Percentiles rank a stretch among this genome's conserved stretches.
Conservation (phyloP, 2,113 vertebrate species). For the Petrocephalus microphthalmus region DNA sequence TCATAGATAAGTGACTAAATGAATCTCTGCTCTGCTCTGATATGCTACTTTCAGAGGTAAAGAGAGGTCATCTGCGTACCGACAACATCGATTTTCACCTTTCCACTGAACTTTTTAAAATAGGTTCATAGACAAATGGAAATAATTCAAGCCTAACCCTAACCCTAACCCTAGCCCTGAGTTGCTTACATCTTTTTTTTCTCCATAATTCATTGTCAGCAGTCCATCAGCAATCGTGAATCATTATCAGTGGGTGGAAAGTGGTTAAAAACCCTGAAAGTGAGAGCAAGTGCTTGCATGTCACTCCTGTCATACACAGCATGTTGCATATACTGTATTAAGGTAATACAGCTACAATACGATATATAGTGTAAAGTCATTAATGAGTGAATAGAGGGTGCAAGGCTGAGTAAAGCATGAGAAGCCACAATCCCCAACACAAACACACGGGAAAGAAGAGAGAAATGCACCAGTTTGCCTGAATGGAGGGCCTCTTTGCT, state of each 20-base stretch:
- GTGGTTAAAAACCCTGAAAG: not conserved
- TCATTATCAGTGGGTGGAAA: not conserved
- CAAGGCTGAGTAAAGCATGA: not conserved
- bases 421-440: not conserved
- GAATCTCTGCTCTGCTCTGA: not conserved
- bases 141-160: too few species aligned
- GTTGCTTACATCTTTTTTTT: not conserved
- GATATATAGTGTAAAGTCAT: not conserved
- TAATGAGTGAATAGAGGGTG: not conserved
- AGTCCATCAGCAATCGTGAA: not conserved
- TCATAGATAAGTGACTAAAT: not conserved
- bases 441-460: not conserved
- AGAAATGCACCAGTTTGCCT: not conserved
- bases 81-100: not conserved
- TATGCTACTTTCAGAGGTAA: not conserved
- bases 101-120: not conserved
- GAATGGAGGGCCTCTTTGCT: not conserved
- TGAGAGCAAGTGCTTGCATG: not conserved
- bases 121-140: not conserved
- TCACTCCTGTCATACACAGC: not conserved
- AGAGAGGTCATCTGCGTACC: not conserved
- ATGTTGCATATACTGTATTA: not conserved
- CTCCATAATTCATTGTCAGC: not conserved
- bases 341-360: not conserved
- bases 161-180: too few species aligned